Percentiles rank a stretch among this genome's conserved stretches.
Evolutionary conservation across 1,140 invertebrate genomes (phyloP).

Genomic region (Hycleus phaleratus): DNA sequence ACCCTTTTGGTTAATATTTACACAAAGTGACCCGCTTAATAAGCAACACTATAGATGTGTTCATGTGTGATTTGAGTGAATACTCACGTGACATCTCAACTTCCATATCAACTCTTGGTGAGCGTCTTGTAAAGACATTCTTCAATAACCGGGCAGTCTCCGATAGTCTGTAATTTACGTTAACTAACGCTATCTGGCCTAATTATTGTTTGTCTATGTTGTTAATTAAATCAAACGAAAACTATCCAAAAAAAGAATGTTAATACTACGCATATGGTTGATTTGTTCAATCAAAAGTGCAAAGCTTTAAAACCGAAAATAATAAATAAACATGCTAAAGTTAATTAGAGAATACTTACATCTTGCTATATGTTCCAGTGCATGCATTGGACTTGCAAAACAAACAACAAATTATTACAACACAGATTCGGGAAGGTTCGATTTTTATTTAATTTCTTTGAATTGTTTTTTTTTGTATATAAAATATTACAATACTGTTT

Average conservation of each 20-base stretch:
- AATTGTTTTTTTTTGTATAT: too few species aligned
- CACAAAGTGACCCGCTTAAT: background rate
- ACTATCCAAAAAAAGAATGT: background rate
- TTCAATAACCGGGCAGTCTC: constrained; percentile 91
- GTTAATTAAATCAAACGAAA: background rate
- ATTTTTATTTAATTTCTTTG: too few species aligned
- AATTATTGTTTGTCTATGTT: background rate
- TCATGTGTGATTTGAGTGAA: background rate
- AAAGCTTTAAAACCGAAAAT: background rate
- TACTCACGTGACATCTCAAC: constrained; percentile 89
- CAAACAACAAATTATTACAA: constrained; percentile 26
- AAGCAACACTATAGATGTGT: background rate
- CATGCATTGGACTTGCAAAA: constrained; percentile 69
- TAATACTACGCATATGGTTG: background rate
- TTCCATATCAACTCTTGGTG: constrained; percentile 67
- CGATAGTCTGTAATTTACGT: constrained; percentile 68
- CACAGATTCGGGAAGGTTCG: too few species aligned
- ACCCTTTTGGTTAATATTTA: background rate
- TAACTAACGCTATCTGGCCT: constrained; percentile 10
- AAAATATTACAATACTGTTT: too few species aligned
- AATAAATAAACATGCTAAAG: constrained; percentile 11
- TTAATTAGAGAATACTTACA: constrained; percentile 63
- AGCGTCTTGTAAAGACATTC: constrained; percentile 79
- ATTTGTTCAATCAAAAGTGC: background rate
- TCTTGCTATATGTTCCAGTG: constrained; percentile 72